Base-by-base conservation (phyloP, 1,140 invertebrate species). In the Coptotermes formosanus region DNA sequence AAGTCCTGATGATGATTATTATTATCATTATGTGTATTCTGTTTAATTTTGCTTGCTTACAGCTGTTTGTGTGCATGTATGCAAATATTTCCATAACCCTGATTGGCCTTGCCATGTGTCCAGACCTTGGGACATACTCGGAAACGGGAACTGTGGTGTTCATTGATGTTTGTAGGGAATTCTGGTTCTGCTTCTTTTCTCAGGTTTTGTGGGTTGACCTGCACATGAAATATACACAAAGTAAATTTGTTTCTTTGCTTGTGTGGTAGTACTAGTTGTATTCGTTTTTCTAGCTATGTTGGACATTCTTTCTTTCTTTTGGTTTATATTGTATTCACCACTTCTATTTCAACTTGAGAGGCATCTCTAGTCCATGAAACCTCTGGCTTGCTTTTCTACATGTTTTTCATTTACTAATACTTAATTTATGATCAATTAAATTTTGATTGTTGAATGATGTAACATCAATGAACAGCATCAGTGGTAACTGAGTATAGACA, bases 91-190 rank as follows among this genome's bases (percentile, higher is more conserved):
- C 86, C 86, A 83, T 85, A 87, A 82, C 84, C 86, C 86, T 87
- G 86, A 85, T 83, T 85, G 86, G 86, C 82, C 86, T 82, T 85
- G 84, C 84, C 86, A 75, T 75, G 64, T 25, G n/a, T 75, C 64
- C 64, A 55, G n/a, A 75, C n/a, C 64, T 75, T 84, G 48, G 32
- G 52, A 84, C 45, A 87, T 87, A 84, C 82, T 87, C 55, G 30
- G 69, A 48, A 87, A 30, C 64, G n/a, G 75, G 32, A 85, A 82
- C 44, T 88, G 87, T 88, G 87, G 83, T 88, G 87, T 86, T 87
- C 86, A 86, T 88, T 88, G 86, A 87, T 88, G 86, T 88, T 88
- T 85, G 87, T 75, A 75, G 64, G 64, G 64, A 25, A 75, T 75
- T 30, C 64, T 75, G n/a, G 64, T 75, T 75, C n/a, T 75, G 64